Percentiles rank a stretch among this genome's conserved stretches.
Conservation (phyloP, 2,888 invertebrate genomes). For the Gerris lacustris region DNA sequence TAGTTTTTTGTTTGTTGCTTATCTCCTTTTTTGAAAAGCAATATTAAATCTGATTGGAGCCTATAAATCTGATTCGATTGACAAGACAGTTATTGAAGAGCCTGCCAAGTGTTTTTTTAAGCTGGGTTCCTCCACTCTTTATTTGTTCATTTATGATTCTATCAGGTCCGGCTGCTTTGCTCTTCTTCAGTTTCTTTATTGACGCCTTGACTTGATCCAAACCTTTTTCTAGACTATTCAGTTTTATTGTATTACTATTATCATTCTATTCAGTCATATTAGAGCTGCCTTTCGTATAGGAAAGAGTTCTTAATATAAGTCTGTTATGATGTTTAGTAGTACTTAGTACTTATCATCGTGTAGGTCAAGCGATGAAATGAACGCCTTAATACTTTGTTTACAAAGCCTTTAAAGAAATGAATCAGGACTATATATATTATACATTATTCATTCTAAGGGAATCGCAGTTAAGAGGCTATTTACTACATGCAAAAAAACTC, state of each 20-base stretch:
- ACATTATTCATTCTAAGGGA: no score
- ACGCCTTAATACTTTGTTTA: no score
- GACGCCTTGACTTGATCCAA: background rate
- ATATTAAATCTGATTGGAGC: constrained; percentile 2
- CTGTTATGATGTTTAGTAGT: no score
- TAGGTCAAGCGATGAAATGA: no score
- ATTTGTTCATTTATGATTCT: background rate
- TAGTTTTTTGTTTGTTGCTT: background rate
- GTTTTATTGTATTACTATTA: background rate
- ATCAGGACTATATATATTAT: no score
- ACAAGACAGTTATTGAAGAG: background rate
- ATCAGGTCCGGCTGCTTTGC: constrained; percentile 5
- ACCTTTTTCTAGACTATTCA: background rate
- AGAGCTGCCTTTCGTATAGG: background rate
- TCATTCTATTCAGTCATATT: background rate
- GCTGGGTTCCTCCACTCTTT: constrained; percentile 2
- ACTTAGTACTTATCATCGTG: no score
- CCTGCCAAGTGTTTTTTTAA: no score
- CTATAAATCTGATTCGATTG: background rate
- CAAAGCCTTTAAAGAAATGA: no score
- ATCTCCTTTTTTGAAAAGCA: no score
- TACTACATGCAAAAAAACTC: no score
- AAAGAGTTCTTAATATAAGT: background rate
- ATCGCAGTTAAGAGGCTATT: no score
- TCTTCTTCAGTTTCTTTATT: constrained; percentile 1